Conservation (phyloP, 1,140 invertebrate species). For the Branchinecta lynchi region DNA sequence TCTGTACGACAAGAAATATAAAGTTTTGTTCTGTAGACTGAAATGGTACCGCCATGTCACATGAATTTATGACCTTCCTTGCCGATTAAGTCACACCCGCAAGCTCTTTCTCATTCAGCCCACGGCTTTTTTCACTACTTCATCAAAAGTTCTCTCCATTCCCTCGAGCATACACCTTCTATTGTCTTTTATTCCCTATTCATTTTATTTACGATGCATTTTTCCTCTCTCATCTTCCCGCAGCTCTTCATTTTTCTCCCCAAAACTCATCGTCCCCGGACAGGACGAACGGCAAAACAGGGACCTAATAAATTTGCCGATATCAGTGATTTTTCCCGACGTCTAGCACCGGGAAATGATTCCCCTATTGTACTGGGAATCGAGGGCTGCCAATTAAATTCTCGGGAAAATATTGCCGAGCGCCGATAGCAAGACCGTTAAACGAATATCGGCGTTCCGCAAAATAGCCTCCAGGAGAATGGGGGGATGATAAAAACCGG, state of each 20-base stretch:
- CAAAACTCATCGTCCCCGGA: background rate
- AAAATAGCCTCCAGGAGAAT: background rate
- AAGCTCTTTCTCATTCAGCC: too few species aligned
- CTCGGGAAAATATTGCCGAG: conserved; percentile 2
- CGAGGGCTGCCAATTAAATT: conserved; percentile 3
- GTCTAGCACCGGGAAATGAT: background rate
- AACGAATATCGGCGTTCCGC: background rate
- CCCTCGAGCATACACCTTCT: too few species aligned
- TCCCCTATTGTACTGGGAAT: conserved; percentile 11
- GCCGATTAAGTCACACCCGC: too few species aligned
- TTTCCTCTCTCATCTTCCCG: background rate
- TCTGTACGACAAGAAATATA: too few species aligned
- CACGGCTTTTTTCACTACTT: too few species aligned
- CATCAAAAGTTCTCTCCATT: too few species aligned
- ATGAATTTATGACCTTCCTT: too few species aligned
- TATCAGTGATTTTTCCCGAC: conserved; percentile 9
- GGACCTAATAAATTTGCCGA: background rate
- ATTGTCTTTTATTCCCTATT: background rate
- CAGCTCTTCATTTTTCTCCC: background rate
- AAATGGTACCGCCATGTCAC: too few species aligned
- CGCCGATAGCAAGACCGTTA: conserved; percentile 2
- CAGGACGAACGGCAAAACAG: background rate
- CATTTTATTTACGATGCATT: conserved; percentile 4
- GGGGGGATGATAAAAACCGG: background rate
- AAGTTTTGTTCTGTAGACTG: too few species aligned